Percentiles rank a stretch among this genome's conserved stretches.
Conservation (phyloP, 1,140 invertebrate genomes). For the Leguminivora glycinivorella region DNA sequence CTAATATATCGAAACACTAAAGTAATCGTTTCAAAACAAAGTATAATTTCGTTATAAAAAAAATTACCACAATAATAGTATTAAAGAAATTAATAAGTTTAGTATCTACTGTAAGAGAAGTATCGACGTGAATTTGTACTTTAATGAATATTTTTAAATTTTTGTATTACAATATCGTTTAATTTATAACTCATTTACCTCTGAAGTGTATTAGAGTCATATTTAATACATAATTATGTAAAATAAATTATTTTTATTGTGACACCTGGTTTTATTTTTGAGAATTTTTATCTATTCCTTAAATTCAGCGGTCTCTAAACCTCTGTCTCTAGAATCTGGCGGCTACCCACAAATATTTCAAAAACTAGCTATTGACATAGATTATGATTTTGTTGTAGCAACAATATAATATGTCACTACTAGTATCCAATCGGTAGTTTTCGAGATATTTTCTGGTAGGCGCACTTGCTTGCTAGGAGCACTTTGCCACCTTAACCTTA, state of each 20-base stretch:
- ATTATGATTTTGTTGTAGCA: no score
- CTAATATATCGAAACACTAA: background rate
- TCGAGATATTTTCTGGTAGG: no score
- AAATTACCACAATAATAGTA: background rate
- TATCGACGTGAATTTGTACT: background rate
- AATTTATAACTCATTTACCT: constrained; percentile 29
- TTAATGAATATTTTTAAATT: constrained; percentile 7
- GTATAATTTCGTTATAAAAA: background rate
- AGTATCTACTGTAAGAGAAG: background rate
- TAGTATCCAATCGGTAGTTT: no score
- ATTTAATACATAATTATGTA: constrained; percentile 20
- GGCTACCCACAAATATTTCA: no score
- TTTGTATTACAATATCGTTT: constrained; percentile 8
- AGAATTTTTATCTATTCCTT: background rate
- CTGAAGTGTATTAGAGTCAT: background rate
- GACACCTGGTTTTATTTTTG: background rate
- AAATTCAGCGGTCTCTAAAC: no score
- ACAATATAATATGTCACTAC: no score
- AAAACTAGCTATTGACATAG: no score
- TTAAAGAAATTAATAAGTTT: background rate
- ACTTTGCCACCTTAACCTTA: no score
- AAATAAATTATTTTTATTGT: constrained; percentile 28
- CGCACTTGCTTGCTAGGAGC: no score
- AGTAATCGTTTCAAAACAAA: background rate
- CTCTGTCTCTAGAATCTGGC: no score